Evolutionary conservation across 2,113 vertebrate species (phyloP), one percentile per base, ranked within the genome.

Genomic region (Mirza zaza): DNA sequence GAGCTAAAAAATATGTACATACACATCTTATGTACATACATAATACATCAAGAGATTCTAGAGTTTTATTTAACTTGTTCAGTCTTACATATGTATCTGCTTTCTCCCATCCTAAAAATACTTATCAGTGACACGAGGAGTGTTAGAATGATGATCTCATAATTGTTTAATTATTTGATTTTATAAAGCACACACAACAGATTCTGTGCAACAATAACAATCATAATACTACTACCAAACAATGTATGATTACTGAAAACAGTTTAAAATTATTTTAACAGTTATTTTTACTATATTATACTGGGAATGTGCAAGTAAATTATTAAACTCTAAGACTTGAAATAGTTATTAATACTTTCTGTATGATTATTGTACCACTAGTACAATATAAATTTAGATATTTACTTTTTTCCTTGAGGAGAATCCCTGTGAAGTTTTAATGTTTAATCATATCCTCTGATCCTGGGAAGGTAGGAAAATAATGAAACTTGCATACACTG

Each of bases 351-450:
- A 55, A 18, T 55, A 18, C 52, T 91, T 48, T 90, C 39, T 39
- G 3, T 91, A 55, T 96, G 73, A 91, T 82, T 89, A 80, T 86
- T 96, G 45, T 91, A 27, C 79, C 61, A 77, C n/a, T 82, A 82
- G 13, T 52, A 88, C 15, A 11, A 20, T 89, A 93, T 86, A 85
- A 13, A 55, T 91, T 90, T 87, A 96, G 50, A 87, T 93, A 76
- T 91, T 92, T 92, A 87, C 63, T 93, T 89, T 96, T 90, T 68
- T 59, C 65, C n/a, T 91, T 96, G 84, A 91, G 48, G 61, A 73
- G 45, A 83, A 93, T 93, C 61, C 2, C 36, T 96, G 86, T 97
- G 77, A 96, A 81, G 29, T 81, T 76, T 95, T 68, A 87, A 83
- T 18, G 50, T 87, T 95, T 96, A 95, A 82, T 89, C 39, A 39